Evolutionary conservation across 1,140 invertebrate species (phyloP), one percentile per base, ranked within the genome.

Genomic region (Cardiocondyla obscurior): DNA sequence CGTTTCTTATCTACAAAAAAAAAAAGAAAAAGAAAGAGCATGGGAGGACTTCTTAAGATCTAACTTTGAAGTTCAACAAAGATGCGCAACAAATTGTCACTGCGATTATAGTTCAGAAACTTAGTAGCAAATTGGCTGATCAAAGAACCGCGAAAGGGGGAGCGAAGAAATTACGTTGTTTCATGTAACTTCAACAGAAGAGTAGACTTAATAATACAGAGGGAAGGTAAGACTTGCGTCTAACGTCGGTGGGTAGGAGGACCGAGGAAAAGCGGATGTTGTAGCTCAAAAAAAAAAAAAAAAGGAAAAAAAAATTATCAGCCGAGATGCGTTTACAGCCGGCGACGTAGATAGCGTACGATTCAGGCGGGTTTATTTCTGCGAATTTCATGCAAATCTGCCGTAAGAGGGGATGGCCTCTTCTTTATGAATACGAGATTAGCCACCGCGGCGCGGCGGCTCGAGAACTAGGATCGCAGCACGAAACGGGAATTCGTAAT

Each of bases 361-460:
- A 51, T 73, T 51, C 84, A 70, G 82, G 82, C 62, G 83, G 39
- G 33, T 42, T 77, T 65, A 83, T 83, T 85, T 77, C 79, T 79
- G 42, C 16, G 69, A 58, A 36, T 81, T 42, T 81, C 69, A 83
- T 88, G 87, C 79, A 88, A 88, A 89, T 89, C 51, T 16, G 12
- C 39, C 30, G 58, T 67, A 16, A 14, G 46, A 57, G 55, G 46
- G 72, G 51, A 22, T 33, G 42, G 44, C 79, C 70, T 74, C 67
- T 77, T 87, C 87, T 88, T 88, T 87, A 88, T 85, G 87, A 88
- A 88, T 88, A 85, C 62, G 60, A 69, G 76, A 88, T 87, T 85
- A 87, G 82, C 57, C 64, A 82, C 67, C 55, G 79, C 49, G 49
- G 72, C n/a, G 46, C 49, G 28, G 16, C 39, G 30, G 33, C 39